Percentiles rank a stretch among this genome's conserved stretches.
Evolutionary conservation across 1,140 invertebrate species (phyloP).

Genomic region (Dendroctonus ponderosae): DNA sequence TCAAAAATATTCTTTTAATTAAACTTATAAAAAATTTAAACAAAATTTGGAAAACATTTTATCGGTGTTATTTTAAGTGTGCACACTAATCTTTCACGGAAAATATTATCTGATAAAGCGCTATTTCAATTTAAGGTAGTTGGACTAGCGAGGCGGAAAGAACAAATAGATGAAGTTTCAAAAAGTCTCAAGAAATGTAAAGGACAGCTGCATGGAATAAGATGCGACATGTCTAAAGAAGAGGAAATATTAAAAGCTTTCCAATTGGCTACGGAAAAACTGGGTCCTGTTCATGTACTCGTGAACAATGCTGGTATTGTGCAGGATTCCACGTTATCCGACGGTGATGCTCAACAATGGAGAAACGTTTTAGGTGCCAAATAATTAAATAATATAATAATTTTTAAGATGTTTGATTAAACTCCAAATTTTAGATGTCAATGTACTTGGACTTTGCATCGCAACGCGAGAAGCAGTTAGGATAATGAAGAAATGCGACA

Average conservation of each 20-base stretch:
- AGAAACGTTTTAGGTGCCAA: constrained; percentile 23
- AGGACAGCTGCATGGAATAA: constrained; percentile 53
- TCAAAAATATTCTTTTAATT: too few relatives aligned
- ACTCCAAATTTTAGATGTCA: constrained; percentile 23
- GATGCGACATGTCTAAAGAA: constrained; percentile 67
- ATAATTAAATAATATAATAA: background rate
- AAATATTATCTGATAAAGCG: background rate
- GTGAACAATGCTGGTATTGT: constrained; percentile 63
- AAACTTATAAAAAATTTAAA: too few relatives aligned
- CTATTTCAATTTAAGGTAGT: constrained; percentile 55
- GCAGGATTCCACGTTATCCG: constrained; percentile 7
- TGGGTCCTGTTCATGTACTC: constrained; percentile 67
- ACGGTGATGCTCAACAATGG: constrained; percentile 30
- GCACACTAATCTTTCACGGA: too few relatives aligned
- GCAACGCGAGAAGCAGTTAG: constrained; percentile 59
- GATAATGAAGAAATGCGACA: constrained; percentile 35
- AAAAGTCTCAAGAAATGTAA: constrained; percentile 34
- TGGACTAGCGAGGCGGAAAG: constrained; percentile 65
- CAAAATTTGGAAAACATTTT: too few relatives aligned
- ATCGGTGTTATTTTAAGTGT: too few relatives aligned
- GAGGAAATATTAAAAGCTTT: constrained; percentile 67
- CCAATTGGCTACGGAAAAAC: constrained; percentile 58
- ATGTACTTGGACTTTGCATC: constrained; percentile 53
- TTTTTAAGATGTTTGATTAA: background rate
- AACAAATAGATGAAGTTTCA: constrained; percentile 55